These are phyloP conservation scores for Elegia similella DNA, from an alignment of 2,888 invertebrate species.

Conservation along the genomic window DNA sequence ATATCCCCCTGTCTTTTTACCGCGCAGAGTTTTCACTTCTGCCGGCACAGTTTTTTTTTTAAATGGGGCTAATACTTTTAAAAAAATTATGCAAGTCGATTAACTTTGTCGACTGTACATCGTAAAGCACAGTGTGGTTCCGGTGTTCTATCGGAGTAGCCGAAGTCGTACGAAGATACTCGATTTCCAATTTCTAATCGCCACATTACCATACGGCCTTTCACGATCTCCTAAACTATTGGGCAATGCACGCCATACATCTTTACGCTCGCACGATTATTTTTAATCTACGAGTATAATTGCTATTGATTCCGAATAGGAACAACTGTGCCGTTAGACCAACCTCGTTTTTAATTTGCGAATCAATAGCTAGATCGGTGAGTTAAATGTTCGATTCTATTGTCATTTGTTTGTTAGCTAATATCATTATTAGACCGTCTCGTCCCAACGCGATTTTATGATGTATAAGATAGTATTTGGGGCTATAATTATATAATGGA, in stretches of 20 bases:
- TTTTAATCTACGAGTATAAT: constrained; percentile 12
- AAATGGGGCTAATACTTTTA: too few relatives aligned
- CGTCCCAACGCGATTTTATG: too few relatives aligned
- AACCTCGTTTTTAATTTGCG: not conserved
- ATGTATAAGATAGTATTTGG: too few relatives aligned
- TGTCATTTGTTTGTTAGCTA: too few relatives aligned
- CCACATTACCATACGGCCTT: constrained; percentile 73
- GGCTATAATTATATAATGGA: too few relatives aligned
- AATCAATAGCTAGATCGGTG: not conserved
- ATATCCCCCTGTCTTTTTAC: too few relatives aligned
- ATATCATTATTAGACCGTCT: too few relatives aligned
- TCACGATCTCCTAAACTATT: constrained; percentile 54
- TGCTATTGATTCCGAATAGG: not conserved
- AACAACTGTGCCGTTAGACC: not conserved
- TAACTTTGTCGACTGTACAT: constrained; percentile 1
- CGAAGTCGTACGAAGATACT: constrained; percentile 41
- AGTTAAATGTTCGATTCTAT: too few relatives aligned
- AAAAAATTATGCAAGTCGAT: too few relatives aligned
- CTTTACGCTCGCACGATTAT: constrained; percentile 11
- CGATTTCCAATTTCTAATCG: constrained; percentile 71
- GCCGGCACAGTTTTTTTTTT: too few relatives aligned
- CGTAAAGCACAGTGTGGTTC: constrained; percentile 37
- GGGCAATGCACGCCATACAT: constrained; percentile 57
- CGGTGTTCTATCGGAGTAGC: constrained; percentile 38
- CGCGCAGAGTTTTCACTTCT: too few relatives aligned